Percentiles rank a stretch among this genome's conserved stretches.
Conservation (phyloP, 1,140 invertebrate genomes). For the Chlorops oryzae region DNA sequence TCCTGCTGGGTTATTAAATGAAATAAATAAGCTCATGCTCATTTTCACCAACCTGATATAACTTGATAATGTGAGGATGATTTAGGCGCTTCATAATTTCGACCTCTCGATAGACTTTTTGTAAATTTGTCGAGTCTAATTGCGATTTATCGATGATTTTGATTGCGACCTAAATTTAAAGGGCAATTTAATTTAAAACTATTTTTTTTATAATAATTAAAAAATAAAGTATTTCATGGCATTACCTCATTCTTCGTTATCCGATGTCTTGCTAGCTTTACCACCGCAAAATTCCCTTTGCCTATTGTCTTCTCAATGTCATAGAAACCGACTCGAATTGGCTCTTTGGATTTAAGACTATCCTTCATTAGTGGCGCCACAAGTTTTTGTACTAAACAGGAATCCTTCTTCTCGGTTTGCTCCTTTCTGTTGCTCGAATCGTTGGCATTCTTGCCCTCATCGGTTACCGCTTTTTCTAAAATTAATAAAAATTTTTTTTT, state of each 20-base stretch:
- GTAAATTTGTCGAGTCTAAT: slow-evolving; percentile 89
- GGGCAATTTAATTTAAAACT: slow-evolving; percentile 5
- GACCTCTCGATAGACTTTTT: slow-evolving; percentile 97
- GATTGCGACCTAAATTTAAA: slow-evolving; percentile 76
- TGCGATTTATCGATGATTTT: slow-evolving; percentile 97
- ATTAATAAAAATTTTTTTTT: no score
- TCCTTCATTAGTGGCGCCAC: slow-evolving; percentile 30
- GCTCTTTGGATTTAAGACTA: slow-evolving; percentile 43
- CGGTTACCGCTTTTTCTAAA: slow-evolving; percentile 14
- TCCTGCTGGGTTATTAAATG: no score
- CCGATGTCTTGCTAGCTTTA: slow-evolving; percentile 94
- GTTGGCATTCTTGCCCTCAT: slow-evolving; percentile 13
- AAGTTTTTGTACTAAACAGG: no score
- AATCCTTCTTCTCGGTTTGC: background rate
- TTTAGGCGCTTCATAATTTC: slow-evolving; percentile 95
- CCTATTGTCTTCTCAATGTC: slow-evolving; percentile 94
- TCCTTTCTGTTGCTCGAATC: background rate
- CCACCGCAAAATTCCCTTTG: slow-evolving; percentile 98
- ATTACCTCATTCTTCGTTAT: slow-evolving; percentile 97
- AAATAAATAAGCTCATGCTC: no score
- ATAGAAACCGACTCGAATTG: slow-evolving; percentile 93
- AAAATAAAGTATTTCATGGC: slow-evolving; percentile 5
- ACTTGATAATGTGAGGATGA: slow-evolving; percentile 95
- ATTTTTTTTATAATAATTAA: slow-evolving; percentile 1
- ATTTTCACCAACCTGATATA: slow-evolving; percentile 99